These are phyloP conservation scores for Irena cyanogastra DNA, from an alignment of 2,113 vertebrate genomes.

Conservation along the genomic window DNA sequence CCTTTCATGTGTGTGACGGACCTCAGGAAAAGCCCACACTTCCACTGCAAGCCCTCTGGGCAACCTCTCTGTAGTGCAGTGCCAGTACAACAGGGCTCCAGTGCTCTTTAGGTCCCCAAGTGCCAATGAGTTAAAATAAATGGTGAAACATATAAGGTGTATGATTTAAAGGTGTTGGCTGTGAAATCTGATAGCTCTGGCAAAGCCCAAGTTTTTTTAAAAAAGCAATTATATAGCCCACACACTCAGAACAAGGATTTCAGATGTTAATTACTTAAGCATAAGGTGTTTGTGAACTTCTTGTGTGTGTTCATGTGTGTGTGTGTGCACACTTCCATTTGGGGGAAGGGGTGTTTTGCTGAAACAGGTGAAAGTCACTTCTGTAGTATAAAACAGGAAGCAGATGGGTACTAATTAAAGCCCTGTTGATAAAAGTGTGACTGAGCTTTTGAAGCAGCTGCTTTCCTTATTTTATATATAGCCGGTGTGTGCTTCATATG, in stretches of 20 bases:
- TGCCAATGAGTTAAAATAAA: neutral
- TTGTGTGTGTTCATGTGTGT: neutral
- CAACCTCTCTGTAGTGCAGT: neutral
- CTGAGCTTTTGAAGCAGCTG: slow-evolving; percentile 70
- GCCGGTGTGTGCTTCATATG: neutral
- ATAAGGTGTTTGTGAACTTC: neutral
- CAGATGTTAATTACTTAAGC: neutral
- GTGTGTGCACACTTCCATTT: neutral
- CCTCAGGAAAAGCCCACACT: slow-evolving; percentile 32
- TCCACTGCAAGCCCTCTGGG: slow-evolving; percentile 8
- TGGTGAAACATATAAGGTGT: neutral
- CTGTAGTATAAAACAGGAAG: slow-evolving; percentile 73
- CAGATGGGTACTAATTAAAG: slow-evolving; percentile 80
- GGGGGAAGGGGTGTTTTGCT: slow-evolving; percentile 38
- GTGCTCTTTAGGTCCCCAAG: neutral
- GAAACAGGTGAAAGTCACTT: slow-evolving; percentile 72
- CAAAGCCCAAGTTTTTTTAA: neutral
- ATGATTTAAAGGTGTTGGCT: neutral
- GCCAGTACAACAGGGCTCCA: neutral
- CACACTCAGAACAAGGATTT: neutral
- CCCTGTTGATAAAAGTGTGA: slow-evolving; percentile 70
- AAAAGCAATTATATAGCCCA: neutral
- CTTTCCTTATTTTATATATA: slow-evolving; percentile 70
- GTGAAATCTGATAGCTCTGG: neutral
- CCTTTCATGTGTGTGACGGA: slow-evolving; percentile 48